Evolutionary conservation across 2,888 invertebrate species (phyloP), one percentile per base, ranked within the genome.

Genomic region (Epinotia nisella): DNA sequence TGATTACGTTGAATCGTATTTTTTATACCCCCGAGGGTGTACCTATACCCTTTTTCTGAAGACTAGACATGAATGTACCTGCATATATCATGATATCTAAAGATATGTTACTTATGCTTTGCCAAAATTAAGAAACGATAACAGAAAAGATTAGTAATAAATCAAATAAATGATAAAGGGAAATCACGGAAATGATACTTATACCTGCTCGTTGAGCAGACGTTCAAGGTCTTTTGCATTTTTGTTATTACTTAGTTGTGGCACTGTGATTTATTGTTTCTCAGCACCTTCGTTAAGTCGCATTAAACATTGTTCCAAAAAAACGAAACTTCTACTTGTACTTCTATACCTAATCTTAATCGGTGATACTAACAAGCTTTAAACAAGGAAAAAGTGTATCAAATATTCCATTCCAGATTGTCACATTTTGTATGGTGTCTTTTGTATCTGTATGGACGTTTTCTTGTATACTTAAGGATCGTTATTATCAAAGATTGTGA

Each of bases 61-160:
- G 59, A 60, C 68, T 68, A 68, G 68, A 60, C 68, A 51, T 51
- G 35, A 21, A 19, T n/a, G 49, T 15, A 68, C 21, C 59, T 9
- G 0, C 39, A 13, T n/a, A 13, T 29, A 35, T 0, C n/a, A 29
- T 58, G 1, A 15, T 58, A 29, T 35, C 24, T 35, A n/a, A n/a
- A n/a, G 29, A 58, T 35, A 58, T 35, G 15, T 53, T 1, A 49
- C 49, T 49, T 53, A 9, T 51, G 17, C 51, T 11, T 17, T 51
- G 51, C 51, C 7, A 17, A 51, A 17, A 51, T 51, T 51, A 51
- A 49, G 51, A n/a, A 7, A 51, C 4, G 7, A 15, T 17, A 53
- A 2, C 17, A 9, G 10, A 19, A 3, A 19, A 19, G 3, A 17
- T 17, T 53, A 17, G 5, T 51, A 11, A 53, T 9, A 17, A 19